These are phyloP conservation scores for Eupithecia exiguata DNA, from an alignment of 2,888 invertebrate genomes.

Conservation along the genomic window DNA sequence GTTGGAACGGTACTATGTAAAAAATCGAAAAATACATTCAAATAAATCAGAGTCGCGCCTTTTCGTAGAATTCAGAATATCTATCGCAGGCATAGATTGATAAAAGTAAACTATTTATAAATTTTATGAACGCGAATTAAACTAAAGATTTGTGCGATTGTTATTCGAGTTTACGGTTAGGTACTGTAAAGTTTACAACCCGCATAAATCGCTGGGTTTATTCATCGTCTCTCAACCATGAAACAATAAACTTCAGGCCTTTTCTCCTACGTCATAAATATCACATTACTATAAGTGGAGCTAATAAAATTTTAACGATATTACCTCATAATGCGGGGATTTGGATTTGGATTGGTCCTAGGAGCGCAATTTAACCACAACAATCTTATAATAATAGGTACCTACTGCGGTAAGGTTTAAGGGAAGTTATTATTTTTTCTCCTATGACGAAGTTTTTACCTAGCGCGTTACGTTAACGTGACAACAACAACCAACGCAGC, in stretches of 20 bases:
- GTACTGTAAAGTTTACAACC: conserved; percentile 64
- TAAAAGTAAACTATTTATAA: conserved; percentile 19
- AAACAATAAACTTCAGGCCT: conserved; percentile 72
- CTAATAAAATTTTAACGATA: conserved; percentile 74
- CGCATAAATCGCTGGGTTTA: conserved; percentile 71
- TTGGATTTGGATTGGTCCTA: no score
- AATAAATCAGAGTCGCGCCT: background rate
- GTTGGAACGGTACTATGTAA: background rate
- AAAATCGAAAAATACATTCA: background rate
- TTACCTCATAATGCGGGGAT: conserved; percentile 57
- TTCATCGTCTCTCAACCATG: conserved; percentile 71
- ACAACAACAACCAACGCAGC: background rate
- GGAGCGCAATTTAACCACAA: conserved; percentile 43
- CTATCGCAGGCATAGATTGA: background rate
- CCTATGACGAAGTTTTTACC: background rate
- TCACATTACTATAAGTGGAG: conserved; percentile 74
- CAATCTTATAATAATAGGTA: conserved; percentile 31
- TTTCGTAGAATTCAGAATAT: background rate
- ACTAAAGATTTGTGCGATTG: conserved; percentile 58
- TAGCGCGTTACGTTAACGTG: background rate
- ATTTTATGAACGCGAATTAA: conserved; percentile 43
- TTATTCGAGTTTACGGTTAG: conserved; percentile 57
- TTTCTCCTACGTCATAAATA: conserved; percentile 74
- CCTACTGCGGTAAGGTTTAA: background rate
- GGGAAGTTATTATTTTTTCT: conserved; percentile 7